A percentile compares a stretch with the other conserved stretches of the same genome.
phyloP scores from a whole-genome alignment of 2,113 vertebrate genomes.

The Neoarius graeffei region DNA sequence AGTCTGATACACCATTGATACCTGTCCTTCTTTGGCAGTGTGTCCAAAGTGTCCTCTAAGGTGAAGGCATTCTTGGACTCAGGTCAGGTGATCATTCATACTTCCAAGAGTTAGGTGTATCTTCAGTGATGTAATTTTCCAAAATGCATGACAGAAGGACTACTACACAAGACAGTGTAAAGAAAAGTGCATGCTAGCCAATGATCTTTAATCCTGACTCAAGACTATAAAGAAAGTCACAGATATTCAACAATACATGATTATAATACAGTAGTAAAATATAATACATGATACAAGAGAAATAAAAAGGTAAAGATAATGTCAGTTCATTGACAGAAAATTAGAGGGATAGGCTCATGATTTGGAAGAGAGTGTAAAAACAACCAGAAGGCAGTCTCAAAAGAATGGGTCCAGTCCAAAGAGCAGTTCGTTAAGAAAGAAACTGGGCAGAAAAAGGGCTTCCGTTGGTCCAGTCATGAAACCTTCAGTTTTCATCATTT shows the following conservation, averaged over 20 bases:
- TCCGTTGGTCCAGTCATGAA: slow-evolving; percentile 28
- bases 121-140: slow-evolving; percentile 40
- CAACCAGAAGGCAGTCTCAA: slow-evolving; percentile 62
- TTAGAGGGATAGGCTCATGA: slow-evolving; percentile 67
- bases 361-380: slow-evolving; percentile 61
- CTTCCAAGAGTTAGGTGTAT: neutral
- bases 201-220: slow-evolving; percentile 67
- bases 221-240: slow-evolving; percentile 67
- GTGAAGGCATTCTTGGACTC: neutral
- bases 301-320: slow-evolving; percentile 68
- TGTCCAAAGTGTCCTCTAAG: neutral
- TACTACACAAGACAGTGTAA: slow-evolving; percentile 60
- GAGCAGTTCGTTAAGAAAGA: slow-evolving; percentile 60
- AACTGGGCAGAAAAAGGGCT: neutral
- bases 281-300: slow-evolving; percentile 72
- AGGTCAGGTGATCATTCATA: neutral
- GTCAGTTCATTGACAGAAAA: slow-evolving; percentile 64
- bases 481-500: slow-evolving; percentile 8
- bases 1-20: neutral
- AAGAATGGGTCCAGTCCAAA: slow-evolving; percentile 63
- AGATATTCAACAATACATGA: slow-evolving; percentile 73
- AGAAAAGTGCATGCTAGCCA: slow-evolving; percentile 76
- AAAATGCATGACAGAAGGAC: slow-evolving; percentile 48
- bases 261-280: slow-evolving; percentile 78
- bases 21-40: neutral